Conservation (phyloP, 2,113 vertebrate genomes). For the Cololabis saira region DNA sequence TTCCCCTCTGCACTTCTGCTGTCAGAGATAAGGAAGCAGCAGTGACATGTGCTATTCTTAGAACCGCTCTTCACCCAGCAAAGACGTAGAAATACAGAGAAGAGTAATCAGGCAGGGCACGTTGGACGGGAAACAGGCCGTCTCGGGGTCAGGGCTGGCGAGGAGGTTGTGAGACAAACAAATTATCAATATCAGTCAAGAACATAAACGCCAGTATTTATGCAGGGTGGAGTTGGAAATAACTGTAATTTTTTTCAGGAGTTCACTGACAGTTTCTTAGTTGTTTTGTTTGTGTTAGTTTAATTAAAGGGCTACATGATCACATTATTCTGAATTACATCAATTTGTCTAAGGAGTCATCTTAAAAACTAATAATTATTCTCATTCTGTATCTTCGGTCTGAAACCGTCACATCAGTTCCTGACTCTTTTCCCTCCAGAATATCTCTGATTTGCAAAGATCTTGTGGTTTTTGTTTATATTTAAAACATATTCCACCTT, state of each 20-base stretch:
- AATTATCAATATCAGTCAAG: not conserved
- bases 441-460: too few species aligned
- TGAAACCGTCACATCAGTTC: not conserved
- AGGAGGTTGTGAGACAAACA: not conserved
- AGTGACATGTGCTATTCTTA: constrained; percentile 65
- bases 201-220: not conserved
- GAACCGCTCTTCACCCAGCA: constrained; percentile 46
- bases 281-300: too few species aligned
- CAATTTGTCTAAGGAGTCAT: too few species aligned
- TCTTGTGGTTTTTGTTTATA: too few species aligned
- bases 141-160: constrained; percentile 8
- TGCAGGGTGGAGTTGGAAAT: too few species aligned
- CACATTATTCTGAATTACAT: too few species aligned
- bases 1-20: constrained; percentile 50
- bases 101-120: constrained; percentile 30
- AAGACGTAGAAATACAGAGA: constrained; percentile 25
- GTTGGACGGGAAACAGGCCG: constrained; percentile 21
- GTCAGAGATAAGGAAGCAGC: constrained; percentile 65
- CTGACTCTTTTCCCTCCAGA: not conserved
- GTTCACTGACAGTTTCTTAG: not conserved
- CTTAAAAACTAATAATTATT: not conserved
- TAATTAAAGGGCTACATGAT: too few species aligned
- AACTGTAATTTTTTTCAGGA: not conserved
- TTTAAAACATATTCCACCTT: too few species aligned
- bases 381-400: not conserved